A percentile compares a stretch with the other conserved stretches of the same genome.
These are phyloP conservation scores for Episyrphus balteatus DNA, from an alignment of 1,140 invertebrate species.

Conservation along the genomic window DNA sequence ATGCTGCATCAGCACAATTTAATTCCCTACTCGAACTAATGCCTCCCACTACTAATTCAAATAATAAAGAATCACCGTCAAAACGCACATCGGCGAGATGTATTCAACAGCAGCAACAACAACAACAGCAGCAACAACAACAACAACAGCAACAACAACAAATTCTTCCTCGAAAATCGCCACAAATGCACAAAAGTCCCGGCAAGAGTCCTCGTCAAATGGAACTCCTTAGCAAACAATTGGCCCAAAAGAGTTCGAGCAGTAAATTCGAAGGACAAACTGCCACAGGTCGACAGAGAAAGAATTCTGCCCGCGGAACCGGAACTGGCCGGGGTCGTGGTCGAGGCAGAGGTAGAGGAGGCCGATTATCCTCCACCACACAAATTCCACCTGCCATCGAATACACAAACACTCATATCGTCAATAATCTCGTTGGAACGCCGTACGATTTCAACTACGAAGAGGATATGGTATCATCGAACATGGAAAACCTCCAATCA, in stretches of 20 bases:
- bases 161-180: conserved; percentile 43
- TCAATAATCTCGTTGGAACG: conserved; percentile 67
- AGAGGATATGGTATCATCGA: conserved; percentile 59
- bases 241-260: neutral
- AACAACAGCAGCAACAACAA: conserved; percentile 24
- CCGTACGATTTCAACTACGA: conserved; percentile 80
- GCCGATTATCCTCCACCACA: conserved; percentile 14
- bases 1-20: no score
- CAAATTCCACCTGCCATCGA: conserved; percentile 27
- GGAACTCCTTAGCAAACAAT: conserved; percentile 13
- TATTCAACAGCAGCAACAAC: conserved; percentile 10
- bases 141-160: conserved; percentile 24
- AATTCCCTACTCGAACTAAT: no score
- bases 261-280: conserved; percentile 2
- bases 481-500: conserved; percentile 66
- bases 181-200: conserved; percentile 52
- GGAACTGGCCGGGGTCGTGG: conserved; percentile 51
- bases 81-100: conserved; percentile 17
- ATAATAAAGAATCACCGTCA: conserved; percentile 22
- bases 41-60: no score
- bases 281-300: conserved; percentile 36
- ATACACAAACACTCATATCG: conserved; percentile 28
- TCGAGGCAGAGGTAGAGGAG: conserved; percentile 46
- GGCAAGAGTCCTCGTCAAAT: conserved; percentile 59
- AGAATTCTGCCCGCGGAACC: conserved; percentile 42